Percentiles rank a stretch among this genome's conserved stretches.
Evolutionary conservation across 2,888 invertebrate genomes (phyloP).

Genomic region (Hipparchia semele): DNA sequence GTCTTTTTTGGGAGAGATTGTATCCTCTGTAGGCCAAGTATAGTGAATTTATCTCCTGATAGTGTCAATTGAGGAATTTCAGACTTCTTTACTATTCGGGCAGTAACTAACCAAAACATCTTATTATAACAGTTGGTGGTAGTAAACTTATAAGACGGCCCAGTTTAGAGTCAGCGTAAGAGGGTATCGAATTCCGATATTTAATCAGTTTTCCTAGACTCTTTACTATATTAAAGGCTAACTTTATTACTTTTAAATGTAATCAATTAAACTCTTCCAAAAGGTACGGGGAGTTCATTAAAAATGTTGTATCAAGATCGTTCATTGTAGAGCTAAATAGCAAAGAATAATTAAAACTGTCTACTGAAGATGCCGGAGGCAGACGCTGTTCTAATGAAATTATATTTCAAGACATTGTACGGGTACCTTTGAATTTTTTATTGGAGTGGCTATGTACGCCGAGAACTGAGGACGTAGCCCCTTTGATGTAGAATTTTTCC

Average conservation of each 20-base stretch:
- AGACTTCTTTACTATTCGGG: too few relatives aligned
- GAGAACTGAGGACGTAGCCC: neutral
- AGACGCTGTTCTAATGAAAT: conserved; percentile 11
- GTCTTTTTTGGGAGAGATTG: too few relatives aligned
- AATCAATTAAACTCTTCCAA: neutral
- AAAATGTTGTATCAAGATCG: conserved; percentile 2
- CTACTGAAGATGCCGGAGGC: conserved; percentile 2
- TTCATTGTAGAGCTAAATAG: conserved; percentile 7
- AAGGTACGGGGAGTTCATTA: neutral
- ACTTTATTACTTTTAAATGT: neutral
- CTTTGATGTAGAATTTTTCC: neutral
- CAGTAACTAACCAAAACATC: too few relatives aligned
- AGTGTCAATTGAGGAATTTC: too few relatives aligned
- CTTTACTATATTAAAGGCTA: too few relatives aligned
- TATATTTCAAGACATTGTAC: conserved; percentile 12
- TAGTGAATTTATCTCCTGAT: too few relatives aligned
- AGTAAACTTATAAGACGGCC: too few relatives aligned
- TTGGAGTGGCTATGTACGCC: neutral
- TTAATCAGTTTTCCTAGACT: too few relatives aligned
- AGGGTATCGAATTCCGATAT: too few relatives aligned
- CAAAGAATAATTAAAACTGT: conserved; percentile 16
- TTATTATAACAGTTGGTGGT: too few relatives aligned
- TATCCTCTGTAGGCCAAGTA: too few relatives aligned
- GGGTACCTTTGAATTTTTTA: neutral
- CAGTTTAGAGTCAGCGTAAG: too few relatives aligned